These are phyloP conservation scores for Phoebastria nigripes DNA, from an alignment of 2,797 vertebrate species.

Conservation along the genomic window DNA sequence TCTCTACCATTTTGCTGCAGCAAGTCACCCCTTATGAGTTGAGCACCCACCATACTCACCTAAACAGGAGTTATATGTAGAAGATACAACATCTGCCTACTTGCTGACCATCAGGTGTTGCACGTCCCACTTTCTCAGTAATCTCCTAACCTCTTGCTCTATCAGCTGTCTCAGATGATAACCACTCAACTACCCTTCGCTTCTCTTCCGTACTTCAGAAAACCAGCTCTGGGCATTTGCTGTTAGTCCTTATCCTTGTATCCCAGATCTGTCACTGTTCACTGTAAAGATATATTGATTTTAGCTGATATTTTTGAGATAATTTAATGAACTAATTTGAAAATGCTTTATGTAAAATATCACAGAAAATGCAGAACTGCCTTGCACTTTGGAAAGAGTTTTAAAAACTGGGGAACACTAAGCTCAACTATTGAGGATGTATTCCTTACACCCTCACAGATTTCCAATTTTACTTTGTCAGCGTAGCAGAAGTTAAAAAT, in stretches of 20 bases:
- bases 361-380: neutral
- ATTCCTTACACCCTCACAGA: neutral
- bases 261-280: neutral
- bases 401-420: neutral
- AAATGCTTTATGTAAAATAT: neutral
- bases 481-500: neutral
- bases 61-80: neutral
- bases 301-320: neutral
- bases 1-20: neutral
- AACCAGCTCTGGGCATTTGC: neutral
- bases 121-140: neutral
- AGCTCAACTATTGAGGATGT: neutral
- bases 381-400: neutral
- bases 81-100: neutral
- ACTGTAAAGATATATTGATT: neutral
- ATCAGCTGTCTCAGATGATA: neutral
- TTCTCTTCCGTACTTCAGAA: neutral
- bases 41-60: neutral
- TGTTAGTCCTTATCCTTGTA: neutral
- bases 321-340: neutral
- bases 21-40: neutral
- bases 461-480: neutral
- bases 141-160: neutral
- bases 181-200: neutral
- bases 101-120: neutral